These are phyloP conservation scores for Drosophila nigrodunni DNA, from an alignment of 1,140 invertebrate genomes.

Conservation along the genomic window DNA sequence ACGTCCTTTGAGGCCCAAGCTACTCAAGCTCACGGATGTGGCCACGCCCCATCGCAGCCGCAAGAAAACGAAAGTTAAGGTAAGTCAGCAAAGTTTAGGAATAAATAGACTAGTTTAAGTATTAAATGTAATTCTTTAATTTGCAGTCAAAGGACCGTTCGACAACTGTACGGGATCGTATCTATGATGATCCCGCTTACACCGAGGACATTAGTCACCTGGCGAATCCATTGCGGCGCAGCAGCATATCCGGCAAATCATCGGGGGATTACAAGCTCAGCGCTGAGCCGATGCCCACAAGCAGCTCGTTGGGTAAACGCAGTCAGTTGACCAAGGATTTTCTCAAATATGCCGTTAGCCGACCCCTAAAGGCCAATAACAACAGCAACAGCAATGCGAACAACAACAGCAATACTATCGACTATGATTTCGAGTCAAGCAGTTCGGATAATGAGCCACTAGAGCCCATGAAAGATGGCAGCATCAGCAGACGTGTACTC, in stretches of 20 bases:
- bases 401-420: slow-evolving; percentile 23
- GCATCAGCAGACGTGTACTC: slow-evolving; percentile 61
- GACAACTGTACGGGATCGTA: slow-evolving; percentile 73
- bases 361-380: slow-evolving; percentile 45
- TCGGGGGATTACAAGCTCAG: slow-evolving; percentile 41
- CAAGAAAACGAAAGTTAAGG: slow-evolving; percentile 83
- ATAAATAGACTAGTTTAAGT: background rate
- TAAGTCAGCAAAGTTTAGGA: slow-evolving; percentile 26
- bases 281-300: slow-evolving; percentile 26
- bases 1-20: slow-evolving; percentile 70
- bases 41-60: slow-evolving; percentile 77
- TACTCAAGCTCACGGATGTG: slow-evolving; percentile 79
- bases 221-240: slow-evolving; percentile 79
- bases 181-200: slow-evolving; percentile 84
- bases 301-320: slow-evolving; percentile 69
- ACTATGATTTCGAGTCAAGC: slow-evolving; percentile 62
- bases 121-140: background rate
- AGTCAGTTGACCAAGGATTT: slow-evolving; percentile 75
- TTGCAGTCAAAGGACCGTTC: slow-evolving; percentile 75
- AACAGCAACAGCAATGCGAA: slow-evolving; percentile 1
- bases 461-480: slow-evolving; percentile 37
- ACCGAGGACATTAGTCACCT: slow-evolving; percentile 84
- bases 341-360: slow-evolving; percentile 55
- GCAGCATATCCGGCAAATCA: slow-evolving; percentile 71
- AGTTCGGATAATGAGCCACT: slow-evolving; percentile 73